phyloP scores from a whole-genome alignment of 2,888 invertebrate species.

The Plagodis dolabraria region DNA sequence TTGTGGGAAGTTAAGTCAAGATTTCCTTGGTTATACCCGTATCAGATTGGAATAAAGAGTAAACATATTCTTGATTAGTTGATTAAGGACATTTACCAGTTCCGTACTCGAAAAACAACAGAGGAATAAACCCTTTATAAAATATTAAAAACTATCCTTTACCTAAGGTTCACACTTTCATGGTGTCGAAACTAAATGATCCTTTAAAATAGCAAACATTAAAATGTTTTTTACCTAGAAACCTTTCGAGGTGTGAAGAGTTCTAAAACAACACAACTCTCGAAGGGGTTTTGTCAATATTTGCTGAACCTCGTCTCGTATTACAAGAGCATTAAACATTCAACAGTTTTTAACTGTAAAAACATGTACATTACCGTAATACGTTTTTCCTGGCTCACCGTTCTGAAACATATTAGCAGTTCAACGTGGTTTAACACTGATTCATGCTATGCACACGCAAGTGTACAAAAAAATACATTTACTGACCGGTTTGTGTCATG shows the following conservation, averaged over 20 bases:
- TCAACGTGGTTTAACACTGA: constrained; percentile 23
- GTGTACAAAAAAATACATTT: background rate
- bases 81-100: no score
- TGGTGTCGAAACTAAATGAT: no score
- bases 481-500: constrained; percentile 6
- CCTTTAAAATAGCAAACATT: no score
- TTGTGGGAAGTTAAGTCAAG: constrained; percentile 6
- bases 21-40: constrained; percentile 2
- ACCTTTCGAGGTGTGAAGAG: constrained; percentile 14
- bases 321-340: constrained; percentile 26
- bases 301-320: constrained; percentile 24
- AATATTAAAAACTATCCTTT: no score
- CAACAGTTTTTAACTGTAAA: constrained; percentile 28
- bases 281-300: constrained; percentile 33
- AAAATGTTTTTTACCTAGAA: background rate
- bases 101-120: no score
- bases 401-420: constrained; percentile 22
- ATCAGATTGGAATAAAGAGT: background rate
- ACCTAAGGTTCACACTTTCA: no score
- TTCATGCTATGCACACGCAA: constrained; percentile 17
- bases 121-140: no score
- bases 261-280: constrained; percentile 24
- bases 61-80: no score
- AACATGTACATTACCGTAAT: constrained; percentile 30
- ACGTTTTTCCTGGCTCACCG: constrained; percentile 33